Base-by-base conservation (phyloP, 2,888 invertebrate genomes). In the Petrophora chlorosata region DNA sequence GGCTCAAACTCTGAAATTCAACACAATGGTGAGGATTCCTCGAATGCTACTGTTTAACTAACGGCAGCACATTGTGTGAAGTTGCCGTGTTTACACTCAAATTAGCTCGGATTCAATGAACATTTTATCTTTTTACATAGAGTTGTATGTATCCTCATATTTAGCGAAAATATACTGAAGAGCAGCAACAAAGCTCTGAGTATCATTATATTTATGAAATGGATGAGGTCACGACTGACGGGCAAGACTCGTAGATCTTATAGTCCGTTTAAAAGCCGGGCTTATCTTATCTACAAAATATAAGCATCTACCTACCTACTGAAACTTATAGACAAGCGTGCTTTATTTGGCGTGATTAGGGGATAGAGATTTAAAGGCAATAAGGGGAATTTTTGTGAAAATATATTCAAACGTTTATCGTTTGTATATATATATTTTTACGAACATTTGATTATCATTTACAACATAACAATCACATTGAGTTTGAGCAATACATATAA, bases 61-160 rank as follows among this genome's bases (percentile, higher is more conserved):
- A 77, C 75, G 65, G 68, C 62, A 64, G 53, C 59, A 70, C 71
- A 79, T 77, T 83, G 79, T 82, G 66, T 65, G 64, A 56, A 70
- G 65, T 64, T 61, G 58, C 65, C 50, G 59, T 82, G 81, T 85
- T 82, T 82, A 82, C 75, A 71, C 68, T 73, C 73, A 71, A 76
- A 76, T 79, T 77, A 76, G 71, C 77, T 73, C 65, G 59, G 63
- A 70, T 74, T 65, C 67, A 66, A 68, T 68, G 65, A 59, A 67
- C 69, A 75, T 68, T 79, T 70, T 75, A n/a, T 69, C 65, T 56
- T 74, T 73, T 69, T 64, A 72, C 64, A 61, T 63, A 66, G 60
- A 64, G 40, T 53, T 56, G 17, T 65, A 67, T 61, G 1, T 63
- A 62, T 59, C 28, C 15, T 16, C 15, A 54, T 71, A 71, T 61